Evolutionary conservation across 2,888 invertebrate genomes (phyloP).

Genomic region (Isotomurus palustris): DNA sequence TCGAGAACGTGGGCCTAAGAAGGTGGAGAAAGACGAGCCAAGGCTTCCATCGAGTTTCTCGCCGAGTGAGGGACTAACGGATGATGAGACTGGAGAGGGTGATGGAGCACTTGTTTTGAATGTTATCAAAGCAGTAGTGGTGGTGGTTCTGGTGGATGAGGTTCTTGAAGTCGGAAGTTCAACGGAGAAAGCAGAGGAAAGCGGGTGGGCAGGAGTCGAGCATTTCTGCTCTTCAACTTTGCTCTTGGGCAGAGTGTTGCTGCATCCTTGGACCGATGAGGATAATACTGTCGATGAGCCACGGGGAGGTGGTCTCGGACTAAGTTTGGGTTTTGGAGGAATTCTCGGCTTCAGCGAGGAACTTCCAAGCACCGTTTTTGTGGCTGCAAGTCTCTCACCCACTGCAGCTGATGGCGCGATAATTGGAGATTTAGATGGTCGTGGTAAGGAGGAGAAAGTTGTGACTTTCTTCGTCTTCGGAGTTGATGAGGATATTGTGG

Average conservation of each 20-base stretch:
- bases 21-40: conserved; percentile 9
- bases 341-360: conserved; percentile 6
- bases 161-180: not conserved
- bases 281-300: conserved; percentile 10
- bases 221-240: not conserved
- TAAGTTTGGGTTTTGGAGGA: conserved; percentile 9
- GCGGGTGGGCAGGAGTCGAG: not conserved
- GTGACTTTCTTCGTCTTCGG: too few relatives aligned
- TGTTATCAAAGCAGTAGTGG: not conserved
- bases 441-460: too few relatives aligned
- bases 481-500: too few relatives aligned
- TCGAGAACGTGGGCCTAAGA: not conserved
- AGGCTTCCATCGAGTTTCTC: too few relatives aligned
- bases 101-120: not conserved
- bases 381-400: conserved; percentile 8
- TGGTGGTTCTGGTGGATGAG: not conserved
- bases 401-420: conserved; percentile 7
- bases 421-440: too few relatives aligned
- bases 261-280: too few relatives aligned
- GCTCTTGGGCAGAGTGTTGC: not conserved
- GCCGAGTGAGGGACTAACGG: not conserved
- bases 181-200: not conserved
- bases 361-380: not conserved
- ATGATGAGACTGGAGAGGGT: not conserved
- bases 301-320: conserved; percentile 11